These are phyloP conservation scores for Magallana gigas DNA, from an alignment of 1,140 invertebrate species.

Conservation along the genomic window DNA sequence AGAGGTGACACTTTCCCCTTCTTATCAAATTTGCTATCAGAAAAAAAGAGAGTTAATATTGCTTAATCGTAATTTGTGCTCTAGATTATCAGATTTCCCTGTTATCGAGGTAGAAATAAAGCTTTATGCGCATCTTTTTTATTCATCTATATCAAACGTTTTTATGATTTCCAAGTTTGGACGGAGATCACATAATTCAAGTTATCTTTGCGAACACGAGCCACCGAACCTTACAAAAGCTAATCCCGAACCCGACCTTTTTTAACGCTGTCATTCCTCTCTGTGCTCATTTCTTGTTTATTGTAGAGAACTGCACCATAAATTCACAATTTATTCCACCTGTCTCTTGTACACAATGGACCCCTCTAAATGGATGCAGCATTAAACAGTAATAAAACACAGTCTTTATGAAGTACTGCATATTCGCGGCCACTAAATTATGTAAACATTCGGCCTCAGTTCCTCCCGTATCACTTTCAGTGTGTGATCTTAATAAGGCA, in stretches of 20 bases:
- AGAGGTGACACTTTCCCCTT: background rate
- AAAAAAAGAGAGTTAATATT: background rate
- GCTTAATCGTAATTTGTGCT: slow-evolving; percentile 13
- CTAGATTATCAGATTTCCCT: background rate
- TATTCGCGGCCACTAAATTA: background rate
- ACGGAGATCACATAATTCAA: background rate
- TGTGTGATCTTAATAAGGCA: background rate
- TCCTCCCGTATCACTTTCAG: slow-evolving; percentile 9
- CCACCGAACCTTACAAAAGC: background rate
- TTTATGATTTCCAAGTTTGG: background rate
- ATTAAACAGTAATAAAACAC: slow-evolving; percentile 32
- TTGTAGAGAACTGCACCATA: slow-evolving; percentile 9
- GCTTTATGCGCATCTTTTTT: background rate
- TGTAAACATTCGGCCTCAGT: background rate
- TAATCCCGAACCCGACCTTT: slow-evolving; percentile 33
- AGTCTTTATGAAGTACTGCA: slow-evolving; percentile 20
- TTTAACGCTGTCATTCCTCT: slow-evolving; percentile 1
- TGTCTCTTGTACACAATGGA: slow-evolving; percentile 13
- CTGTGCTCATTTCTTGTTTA: slow-evolving; percentile 9
- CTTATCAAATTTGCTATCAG: background rate
- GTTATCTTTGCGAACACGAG: background rate
- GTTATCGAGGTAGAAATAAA: background rate
- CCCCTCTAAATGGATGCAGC: slow-evolving; percentile 19
- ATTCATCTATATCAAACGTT: background rate
- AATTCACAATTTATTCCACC: slow-evolving; percentile 36